Base-by-base conservation (phyloP, 2,888 invertebrate species). In the Panopea generosa region DNA sequence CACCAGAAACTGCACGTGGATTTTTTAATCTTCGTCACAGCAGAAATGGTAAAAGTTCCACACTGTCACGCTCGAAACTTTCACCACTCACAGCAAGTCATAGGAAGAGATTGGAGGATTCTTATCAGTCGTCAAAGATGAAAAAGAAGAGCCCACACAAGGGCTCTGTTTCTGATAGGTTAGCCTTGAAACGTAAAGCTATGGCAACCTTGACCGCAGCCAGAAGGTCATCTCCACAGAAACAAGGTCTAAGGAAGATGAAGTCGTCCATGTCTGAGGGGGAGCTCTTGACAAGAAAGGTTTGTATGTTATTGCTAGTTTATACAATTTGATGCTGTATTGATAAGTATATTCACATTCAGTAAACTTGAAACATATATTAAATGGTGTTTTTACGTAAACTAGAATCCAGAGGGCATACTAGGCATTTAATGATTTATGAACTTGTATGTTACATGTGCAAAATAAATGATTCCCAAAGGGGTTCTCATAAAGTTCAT, bases 1-100 rank as follows among this genome's bases (percentile, higher is more conserved):
- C 90, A 0, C 90, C 89, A 45, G 89, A 90, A 69, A 89, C 89
- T 16, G 88, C 88, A 2, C 59, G 90, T 50, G 90, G 90, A 16
- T 84, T 89, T 33, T 83, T 86, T n/a, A 83, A 85, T 65, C 77
- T 88, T 26, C 77, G 82, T 26, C 78, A 80, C 18, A 82, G 85
- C 29, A 57, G 82, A n/a, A 69, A 75, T 27, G 77, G 73, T 38
- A 59, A 57, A 20, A 40, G 52, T 16, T 57, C 55, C 22, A 57
- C 76, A 18, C 47, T 49, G 33, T 40, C 67, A 27, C 62, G 68
- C 29, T 47, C 50, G 24, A 33, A 69, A 69, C n/a, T n/a, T 47
- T 60, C 47, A n/a, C 63, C 65, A 26, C 63, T 78, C 14, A 66
- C 71, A 2, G 50, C 61, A n/a, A 57, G 59, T 9, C 55, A 75